Evolutionary conservation across 2,888 invertebrate genomes (phyloP).

Genomic region (Cybosia mesomella): DNA sequence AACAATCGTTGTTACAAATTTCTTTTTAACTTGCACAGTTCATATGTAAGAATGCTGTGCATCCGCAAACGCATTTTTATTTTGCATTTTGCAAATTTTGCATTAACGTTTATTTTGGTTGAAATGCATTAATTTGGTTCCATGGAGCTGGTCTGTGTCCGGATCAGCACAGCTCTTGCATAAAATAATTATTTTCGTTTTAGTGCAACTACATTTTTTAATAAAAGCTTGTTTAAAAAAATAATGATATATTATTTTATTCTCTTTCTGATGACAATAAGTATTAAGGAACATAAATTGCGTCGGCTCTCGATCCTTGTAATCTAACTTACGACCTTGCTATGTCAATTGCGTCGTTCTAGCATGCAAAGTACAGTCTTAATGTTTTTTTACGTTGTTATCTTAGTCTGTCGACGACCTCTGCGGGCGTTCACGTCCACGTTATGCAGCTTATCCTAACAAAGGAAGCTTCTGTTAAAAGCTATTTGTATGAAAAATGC

Average conservation of each 20-base stretch:
- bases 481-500: conserved; percentile 21
- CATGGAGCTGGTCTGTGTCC: too few relatives aligned
- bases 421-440: conserved; percentile 29
- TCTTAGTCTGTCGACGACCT: conserved; percentile 51
- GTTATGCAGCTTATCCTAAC: conserved; percentile 35
- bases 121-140: too few relatives aligned
- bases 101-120: too few relatives aligned
- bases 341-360: conserved; percentile 47
- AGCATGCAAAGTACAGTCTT: conserved; percentile 40
- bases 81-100: too few relatives aligned
- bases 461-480: conserved; percentile 35
- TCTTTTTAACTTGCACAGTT: too few relatives aligned
- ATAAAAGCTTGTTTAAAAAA: too few relatives aligned
- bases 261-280: conserved; percentile 39
- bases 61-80: too few relatives aligned
- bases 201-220: too few relatives aligned
- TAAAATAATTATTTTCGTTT: too few relatives aligned
- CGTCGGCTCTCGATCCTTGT: conserved; percentile 34
- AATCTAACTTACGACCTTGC: conserved; percentile 42
- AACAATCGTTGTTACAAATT: conserved; percentile 36
- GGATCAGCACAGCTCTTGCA: too few relatives aligned
- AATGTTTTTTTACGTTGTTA: conserved; percentile 49
- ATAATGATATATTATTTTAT: too few relatives aligned
- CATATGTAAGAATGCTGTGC: too few relatives aligned
- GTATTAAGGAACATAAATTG: conserved; percentile 45